phyloP scores from a whole-genome alignment of 1,140 invertebrate species.

The Drosophila pectinifera region DNA sequence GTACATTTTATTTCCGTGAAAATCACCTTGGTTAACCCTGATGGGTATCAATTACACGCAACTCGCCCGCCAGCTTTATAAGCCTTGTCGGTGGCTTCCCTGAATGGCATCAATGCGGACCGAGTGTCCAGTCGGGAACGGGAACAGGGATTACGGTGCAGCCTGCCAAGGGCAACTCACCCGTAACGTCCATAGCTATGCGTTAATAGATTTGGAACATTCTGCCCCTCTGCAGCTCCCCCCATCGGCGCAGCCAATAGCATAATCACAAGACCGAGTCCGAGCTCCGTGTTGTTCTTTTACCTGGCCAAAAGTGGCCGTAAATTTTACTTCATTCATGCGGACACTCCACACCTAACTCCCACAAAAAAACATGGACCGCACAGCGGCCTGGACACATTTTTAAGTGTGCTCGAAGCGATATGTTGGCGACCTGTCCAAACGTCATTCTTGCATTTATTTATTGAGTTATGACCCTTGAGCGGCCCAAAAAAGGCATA shows the following conservation, averaged over 20 bases:
- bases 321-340: constrained; percentile 78
- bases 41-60: constrained; percentile 19
- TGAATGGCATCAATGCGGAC: constrained; percentile 30
- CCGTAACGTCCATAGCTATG: constrained; percentile 13
- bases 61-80: constrained; percentile 20
- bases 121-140: constrained; percentile 6
- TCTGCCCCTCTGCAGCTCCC: constrained; percentile 5
- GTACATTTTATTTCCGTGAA: too few species aligned
- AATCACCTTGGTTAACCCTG: constrained; percentile 12
- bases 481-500: constrained; percentile 6
- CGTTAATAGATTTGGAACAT: constrained; percentile 70
- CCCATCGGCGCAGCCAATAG: constrained; percentile 33
- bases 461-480: constrained; percentile 72
- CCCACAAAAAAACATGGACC: constrained; percentile 9
- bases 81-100: constrained; percentile 21
- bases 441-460: constrained; percentile 77
- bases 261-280: constrained; percentile 61
- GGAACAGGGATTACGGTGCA: constrained; percentile 18
- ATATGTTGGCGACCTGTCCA: constrained; percentile 70
- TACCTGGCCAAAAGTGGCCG: constrained; percentile 59
- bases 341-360: constrained; percentile 16
- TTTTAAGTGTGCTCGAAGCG: constrained; percentile 71
- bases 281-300: constrained; percentile 54
- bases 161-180: constrained; percentile 18
- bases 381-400: constrained; percentile 41